Percentiles rank a stretch among this genome's conserved stretches.
phyloP scores from a whole-genome alignment of 37 sponge, comb jelly and placozoan genomes.

The Tethya wilhelma region DNA sequence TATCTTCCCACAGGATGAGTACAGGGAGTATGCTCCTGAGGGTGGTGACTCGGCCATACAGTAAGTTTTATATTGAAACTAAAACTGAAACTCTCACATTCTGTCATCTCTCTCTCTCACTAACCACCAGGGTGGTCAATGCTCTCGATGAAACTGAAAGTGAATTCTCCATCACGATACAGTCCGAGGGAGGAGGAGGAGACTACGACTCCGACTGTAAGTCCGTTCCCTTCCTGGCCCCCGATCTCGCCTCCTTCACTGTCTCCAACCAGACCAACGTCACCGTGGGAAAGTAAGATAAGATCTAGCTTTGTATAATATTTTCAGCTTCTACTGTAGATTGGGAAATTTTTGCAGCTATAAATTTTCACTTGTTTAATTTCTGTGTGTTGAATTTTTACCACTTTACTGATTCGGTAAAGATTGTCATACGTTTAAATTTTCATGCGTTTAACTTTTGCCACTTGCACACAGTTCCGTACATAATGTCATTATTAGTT shows the following conservation, averaged over 20 bases:
- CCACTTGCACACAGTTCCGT: too few species aligned
- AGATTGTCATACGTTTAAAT: too few species aligned
- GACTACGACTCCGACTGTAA: not conserved
- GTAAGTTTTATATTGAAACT: slow-evolving; percentile 7
- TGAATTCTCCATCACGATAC: not conserved
- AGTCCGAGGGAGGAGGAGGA: not conserved
- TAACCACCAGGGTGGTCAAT: slow-evolving; percentile 24
- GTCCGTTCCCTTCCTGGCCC: not conserved
- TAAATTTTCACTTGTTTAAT: too few species aligned
- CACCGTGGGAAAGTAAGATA: slow-evolving; percentile 24
- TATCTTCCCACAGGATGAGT: slow-evolving; percentile 20
- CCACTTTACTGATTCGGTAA: too few species aligned
- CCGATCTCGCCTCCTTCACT: slow-evolving; percentile 4
- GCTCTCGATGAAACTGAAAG: not conserved
- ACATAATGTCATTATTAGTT: too few species aligned
- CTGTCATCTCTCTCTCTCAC: not conserved
- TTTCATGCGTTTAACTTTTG: too few species aligned
- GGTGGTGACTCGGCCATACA: slow-evolving; percentile 23
- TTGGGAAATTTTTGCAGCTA: too few species aligned
- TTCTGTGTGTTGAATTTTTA: too few species aligned
- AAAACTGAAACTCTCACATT: not conserved
- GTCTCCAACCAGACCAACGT: slow-evolving; percentile 1
- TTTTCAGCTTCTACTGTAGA: too few species aligned
- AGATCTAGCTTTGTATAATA: too few species aligned
- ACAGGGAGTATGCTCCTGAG: not conserved